These are phyloP conservation scores for Anarsia innoxiella DNA, from an alignment of 2,888 invertebrate species.

Conservation along the genomic window DNA sequence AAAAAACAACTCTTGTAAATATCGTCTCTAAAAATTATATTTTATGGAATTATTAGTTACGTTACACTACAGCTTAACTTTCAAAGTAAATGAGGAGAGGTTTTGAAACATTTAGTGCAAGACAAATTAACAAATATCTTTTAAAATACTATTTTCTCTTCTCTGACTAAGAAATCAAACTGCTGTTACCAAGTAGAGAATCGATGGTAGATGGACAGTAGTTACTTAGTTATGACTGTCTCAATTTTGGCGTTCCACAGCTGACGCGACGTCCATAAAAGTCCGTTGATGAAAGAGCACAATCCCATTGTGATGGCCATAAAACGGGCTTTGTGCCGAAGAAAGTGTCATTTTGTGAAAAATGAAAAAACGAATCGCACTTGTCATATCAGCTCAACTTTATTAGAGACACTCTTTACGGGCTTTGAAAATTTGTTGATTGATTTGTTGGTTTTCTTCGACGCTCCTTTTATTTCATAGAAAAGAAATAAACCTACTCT, in stretches of 20 bases:
- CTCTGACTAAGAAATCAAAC: conserved; percentile 28
- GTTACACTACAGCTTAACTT: too few species aligned
- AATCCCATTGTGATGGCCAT: conserved; percentile 67
- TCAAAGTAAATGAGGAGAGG: too few species aligned
- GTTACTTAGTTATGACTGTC: conserved; percentile 49
- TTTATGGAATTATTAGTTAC: too few species aligned
- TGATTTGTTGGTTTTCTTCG: conserved; percentile 25
- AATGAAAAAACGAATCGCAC: conserved; percentile 66
- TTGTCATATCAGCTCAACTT: conserved; percentile 55
- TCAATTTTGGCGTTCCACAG: conserved; percentile 62
- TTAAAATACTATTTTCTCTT: too few species aligned
- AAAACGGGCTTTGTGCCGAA: conserved; percentile 66
- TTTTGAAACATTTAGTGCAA: neutral
- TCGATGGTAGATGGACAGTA: conserved; percentile 19
- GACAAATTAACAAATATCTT: too few species aligned
- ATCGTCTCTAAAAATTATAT: too few species aligned
- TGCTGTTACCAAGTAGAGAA: conserved; percentile 32
- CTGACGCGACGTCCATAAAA: conserved; percentile 65
- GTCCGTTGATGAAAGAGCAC: conserved; percentile 67
- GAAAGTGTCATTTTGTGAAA: conserved; percentile 57
- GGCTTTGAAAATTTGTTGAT: conserved; percentile 35
- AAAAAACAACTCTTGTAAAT: too few species aligned
- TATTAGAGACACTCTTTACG: conserved; percentile 34
- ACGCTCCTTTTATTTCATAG: too few species aligned
- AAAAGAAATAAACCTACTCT: too few species aligned